These are phyloP conservation scores for Platysternon megacephalum DNA, from an alignment of 2,113 vertebrate species.

Conservation along the genomic window DNA sequence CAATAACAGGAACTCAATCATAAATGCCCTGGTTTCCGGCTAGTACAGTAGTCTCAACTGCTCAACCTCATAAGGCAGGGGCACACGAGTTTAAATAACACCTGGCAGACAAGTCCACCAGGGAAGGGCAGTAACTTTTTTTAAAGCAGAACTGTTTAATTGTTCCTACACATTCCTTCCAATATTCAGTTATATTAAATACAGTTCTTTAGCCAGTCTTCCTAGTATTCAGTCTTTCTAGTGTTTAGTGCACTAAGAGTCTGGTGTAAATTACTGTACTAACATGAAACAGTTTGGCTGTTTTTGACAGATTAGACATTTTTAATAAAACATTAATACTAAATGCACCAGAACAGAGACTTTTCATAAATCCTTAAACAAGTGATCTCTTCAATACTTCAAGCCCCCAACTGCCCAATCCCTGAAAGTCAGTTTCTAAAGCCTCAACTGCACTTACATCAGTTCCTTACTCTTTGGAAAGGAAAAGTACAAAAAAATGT, in stretches of 20 bases:
- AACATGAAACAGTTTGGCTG: not conserved
- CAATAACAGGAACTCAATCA: slow-evolving; percentile 96
- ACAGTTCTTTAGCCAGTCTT: not conserved
- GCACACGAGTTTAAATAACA: slow-evolving; percentile 72
- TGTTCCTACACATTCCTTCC: not conserved
- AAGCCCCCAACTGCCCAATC: not conserved
- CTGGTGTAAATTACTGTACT: not conserved
- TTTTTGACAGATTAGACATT: not conserved
- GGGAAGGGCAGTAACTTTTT: slow-evolving; percentile 46
- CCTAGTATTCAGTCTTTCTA: not conserved
- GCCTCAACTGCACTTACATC: not conserved
- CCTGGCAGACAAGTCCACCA: slow-evolving; percentile 55
- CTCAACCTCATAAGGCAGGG: slow-evolving; percentile 62
- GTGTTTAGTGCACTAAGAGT: fast-evolving
- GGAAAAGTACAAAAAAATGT: slow-evolving; percentile 43
- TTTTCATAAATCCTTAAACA: not conserved
- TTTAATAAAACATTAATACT: not conserved
- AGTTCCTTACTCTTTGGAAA: slow-evolving; percentile 13
- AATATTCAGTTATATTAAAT: not conserved
- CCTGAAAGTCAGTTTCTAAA: not conserved
- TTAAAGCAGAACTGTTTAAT: not conserved
- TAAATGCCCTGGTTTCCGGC: slow-evolving; percentile 90
- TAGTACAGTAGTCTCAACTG: slow-evolving; percentile 76
- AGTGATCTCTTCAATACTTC: not conserved
- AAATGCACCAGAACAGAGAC: not conserved